These are phyloP conservation scores for Tanypteryx hageni DNA, from an alignment of 2,888 invertebrate species.

Conservation along the genomic window DNA sequence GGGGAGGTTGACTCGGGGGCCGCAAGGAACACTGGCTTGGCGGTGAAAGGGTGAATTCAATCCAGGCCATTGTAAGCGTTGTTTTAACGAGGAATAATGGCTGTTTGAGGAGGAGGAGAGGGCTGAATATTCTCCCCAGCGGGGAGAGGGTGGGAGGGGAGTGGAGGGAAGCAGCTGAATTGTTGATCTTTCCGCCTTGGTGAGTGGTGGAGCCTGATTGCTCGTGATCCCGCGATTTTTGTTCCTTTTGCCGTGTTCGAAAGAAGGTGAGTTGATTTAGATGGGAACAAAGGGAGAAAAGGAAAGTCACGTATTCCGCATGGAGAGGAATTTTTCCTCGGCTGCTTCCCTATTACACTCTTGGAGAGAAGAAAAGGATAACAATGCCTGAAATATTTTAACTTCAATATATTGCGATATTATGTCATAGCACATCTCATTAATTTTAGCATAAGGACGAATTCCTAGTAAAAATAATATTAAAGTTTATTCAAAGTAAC, in stretches of 20 bases:
- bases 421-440: too few relatives aligned
- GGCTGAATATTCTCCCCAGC: background rate
- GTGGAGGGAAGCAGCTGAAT: conserved; percentile 24
- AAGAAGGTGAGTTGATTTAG: background rate
- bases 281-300: background rate
- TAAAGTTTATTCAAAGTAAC: too few relatives aligned
- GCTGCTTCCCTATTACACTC: background rate
- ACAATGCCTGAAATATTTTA: too few relatives aligned
- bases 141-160: conserved; percentile 4
- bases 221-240: conserved; percentile 16
- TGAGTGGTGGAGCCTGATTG: background rate
- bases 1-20: conserved; percentile 33
- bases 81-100: conserved; percentile 62
- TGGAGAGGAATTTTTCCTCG: background rate
- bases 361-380: too few relatives aligned
- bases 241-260: background rate
- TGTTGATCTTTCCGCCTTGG: conserved; percentile 47
- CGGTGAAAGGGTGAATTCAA: conserved; percentile 61
- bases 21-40: conserved; percentile 38
- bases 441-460: too few relatives aligned
- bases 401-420: too few relatives aligned
- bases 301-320: background rate
- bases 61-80: conserved; percentile 55
- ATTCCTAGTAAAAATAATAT: too few relatives aligned
- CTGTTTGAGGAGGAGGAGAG: conserved; percentile 35